Base-by-base conservation (phyloP, 2,888 invertebrate genomes). In the Scelioninae gen. 2 region DNA sequence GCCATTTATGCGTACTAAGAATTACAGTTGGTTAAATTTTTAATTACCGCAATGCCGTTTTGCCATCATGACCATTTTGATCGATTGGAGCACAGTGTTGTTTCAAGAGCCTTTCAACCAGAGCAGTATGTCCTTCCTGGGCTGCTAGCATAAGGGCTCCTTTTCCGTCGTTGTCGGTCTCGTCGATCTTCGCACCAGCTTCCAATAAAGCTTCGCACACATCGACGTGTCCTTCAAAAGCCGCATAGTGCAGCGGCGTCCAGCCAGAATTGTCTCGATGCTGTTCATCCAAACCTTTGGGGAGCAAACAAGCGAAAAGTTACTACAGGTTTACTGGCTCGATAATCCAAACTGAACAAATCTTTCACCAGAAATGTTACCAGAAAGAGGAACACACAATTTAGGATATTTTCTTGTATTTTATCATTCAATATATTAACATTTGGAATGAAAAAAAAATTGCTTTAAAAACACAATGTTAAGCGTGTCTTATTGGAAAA, bases 191-290 rank as follows among this genome's bases (percentile, higher is more conserved):
- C 0, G 95, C 96, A 0, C 96, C 96, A 0, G 95, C 94, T 82
- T 96, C 96, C 0, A 96, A 86, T 0, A 95, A 86, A 0, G 93
- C 92, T 79, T 93, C 93, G 80, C 93, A 92, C 0, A 96, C 95
- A 82, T 94, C 94, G 55, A 90, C 87, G 84, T 96, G 96, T 9
- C 96, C 94, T 88, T 98, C 96, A 84, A 97, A 97, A 10, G 97
- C 95, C 0, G 97, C 94, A 84, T 98, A 97, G 84, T 98, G 97
- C 58, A 98, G 86, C 0, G 98, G 97, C 0, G 98, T 97, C 98
- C 97, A 98, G 0, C 98, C 97, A 0, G 95, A 94, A 87, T 97
- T 96, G 84, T 98, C 98, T 15, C 94, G 88, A 82, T 95, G 95
- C 72, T 94, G 94, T 80, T 95, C 95, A 80, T 95, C 95, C 46